A percentile compares a stretch with the other conserved stretches of the same genome.
Conservation (phyloP, 2,113 vertebrate genomes). For the Aptenodytes patagonicus region DNA sequence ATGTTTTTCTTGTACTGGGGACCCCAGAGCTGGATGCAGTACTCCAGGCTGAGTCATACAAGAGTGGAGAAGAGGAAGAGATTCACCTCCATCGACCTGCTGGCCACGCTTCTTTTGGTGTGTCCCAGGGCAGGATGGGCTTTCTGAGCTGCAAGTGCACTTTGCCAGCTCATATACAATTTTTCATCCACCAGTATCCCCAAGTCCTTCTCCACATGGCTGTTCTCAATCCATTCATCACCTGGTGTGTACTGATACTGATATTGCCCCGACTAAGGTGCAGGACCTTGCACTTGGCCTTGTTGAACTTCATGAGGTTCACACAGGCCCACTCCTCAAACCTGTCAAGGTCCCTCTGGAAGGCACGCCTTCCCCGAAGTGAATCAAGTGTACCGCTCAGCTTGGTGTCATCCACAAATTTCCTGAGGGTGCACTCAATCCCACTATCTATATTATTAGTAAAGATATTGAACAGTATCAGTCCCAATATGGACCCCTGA, state of each 20-base stretch:
- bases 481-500: not conserved
- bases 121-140: not conserved
- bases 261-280: not conserved
- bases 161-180: too few species aligned
- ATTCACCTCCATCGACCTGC: too few species aligned
- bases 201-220: not conserved
- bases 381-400: not conserved
- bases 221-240: not conserved
- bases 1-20: not conserved
- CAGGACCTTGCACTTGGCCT: not conserved
- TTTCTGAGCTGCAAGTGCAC: not conserved
- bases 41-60: not conserved
- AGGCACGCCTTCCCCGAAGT: not conserved
- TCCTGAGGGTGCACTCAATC: not conserved
- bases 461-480: not conserved
- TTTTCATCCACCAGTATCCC: not conserved
- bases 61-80: not conserved
- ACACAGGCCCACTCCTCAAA: not conserved
- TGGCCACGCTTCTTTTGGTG: not conserved
- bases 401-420: not conserved
- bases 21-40: not conserved
- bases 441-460: not conserved
- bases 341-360: not conserved
- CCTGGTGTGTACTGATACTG: not conserved
- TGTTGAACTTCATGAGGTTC: not conserved